A percentile compares a stretch with the other conserved stretches of the same genome.
These are phyloP conservation scores for Polypterus senegalus DNA, from an alignment of 2,113 vertebrate species.

Conservation along the genomic window DNA sequence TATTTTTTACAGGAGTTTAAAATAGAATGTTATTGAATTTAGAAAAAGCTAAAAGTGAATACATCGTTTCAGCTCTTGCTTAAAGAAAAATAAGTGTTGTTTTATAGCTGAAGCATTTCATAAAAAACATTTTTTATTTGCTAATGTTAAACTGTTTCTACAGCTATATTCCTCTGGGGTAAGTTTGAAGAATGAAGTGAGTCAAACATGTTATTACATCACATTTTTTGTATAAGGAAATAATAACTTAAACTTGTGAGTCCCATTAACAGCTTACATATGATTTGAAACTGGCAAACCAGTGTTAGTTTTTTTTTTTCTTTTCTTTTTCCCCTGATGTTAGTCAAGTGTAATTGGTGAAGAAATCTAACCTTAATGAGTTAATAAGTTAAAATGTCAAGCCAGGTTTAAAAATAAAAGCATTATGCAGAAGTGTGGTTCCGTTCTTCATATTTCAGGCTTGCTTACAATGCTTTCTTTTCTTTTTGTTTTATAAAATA, in stretches of 20 bases:
- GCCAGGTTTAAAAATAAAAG: conserved; percentile 5
- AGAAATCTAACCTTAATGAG: conserved; percentile 20
- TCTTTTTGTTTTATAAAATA: too few species aligned
- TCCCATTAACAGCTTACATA: neutral
- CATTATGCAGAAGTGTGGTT: too few species aligned
- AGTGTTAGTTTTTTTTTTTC: neutral
- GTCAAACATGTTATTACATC: neutral
- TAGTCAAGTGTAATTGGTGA: conserved; percentile 15
- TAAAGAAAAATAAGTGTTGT: too few species aligned
- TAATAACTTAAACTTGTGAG: neutral
- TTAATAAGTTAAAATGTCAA: conserved; percentile 12
- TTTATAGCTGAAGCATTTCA: too few species aligned
- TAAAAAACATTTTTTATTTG: too few species aligned
- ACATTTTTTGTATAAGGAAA: neutral
- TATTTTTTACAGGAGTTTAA: too few species aligned
- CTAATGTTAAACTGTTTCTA: too few species aligned
- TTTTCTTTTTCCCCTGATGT: conserved; percentile 17
- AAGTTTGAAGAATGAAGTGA: neutral
- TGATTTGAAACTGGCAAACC: neutral
- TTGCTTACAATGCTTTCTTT: too few species aligned
- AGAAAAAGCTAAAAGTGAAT: too few species aligned
- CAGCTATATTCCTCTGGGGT: neutral
- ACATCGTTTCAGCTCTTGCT: too few species aligned
- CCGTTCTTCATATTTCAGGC: too few species aligned
- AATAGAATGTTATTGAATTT: too few species aligned